Evolutionary conservation across 2,797 vertebrate genomes (phyloP).

Genomic region (Lithobates pipiens): DNA sequence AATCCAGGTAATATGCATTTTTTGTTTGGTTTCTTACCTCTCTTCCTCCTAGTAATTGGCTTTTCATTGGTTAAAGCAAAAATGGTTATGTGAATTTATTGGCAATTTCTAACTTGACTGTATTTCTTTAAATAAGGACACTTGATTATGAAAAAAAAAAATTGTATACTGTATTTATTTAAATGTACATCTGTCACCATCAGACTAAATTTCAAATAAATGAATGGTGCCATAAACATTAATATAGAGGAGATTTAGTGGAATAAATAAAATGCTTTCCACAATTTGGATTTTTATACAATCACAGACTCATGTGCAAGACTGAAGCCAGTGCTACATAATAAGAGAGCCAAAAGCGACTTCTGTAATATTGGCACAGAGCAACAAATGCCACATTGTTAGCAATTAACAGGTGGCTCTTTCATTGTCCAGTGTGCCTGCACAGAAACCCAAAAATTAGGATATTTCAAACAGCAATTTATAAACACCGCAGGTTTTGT

Average conservation of each 20-base stretch:
- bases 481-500: constrained; percentile 75
- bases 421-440: constrained; percentile 82
- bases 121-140: neutral
- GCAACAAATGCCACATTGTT: constrained; percentile 81
- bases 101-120: neutral
- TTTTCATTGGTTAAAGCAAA: no score
- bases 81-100: neutral
- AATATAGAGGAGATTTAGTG: constrained; percentile 5
- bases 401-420: constrained; percentile 85
- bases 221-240: constrained; percentile 20
- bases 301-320: constrained; percentile 77
- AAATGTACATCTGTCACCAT: neutral
- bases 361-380: constrained; percentile 77
- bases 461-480: constrained; percentile 71
- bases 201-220: constrained; percentile 5
- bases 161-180: neutral
- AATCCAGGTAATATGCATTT: no score
- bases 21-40: no score
- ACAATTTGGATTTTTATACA: constrained; percentile 76
- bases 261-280: constrained; percentile 58
- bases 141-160: neutral
- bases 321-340: constrained; percentile 76
- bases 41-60: no score
- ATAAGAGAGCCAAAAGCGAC: constrained; percentile 81
- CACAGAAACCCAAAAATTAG: constrained; percentile 75